Percentiles rank a stretch among this genome's conserved stretches.
These are phyloP conservation scores for Melospiza georgiana DNA, from an alignment of 2,113 vertebrate species.

Conservation along the genomic window DNA sequence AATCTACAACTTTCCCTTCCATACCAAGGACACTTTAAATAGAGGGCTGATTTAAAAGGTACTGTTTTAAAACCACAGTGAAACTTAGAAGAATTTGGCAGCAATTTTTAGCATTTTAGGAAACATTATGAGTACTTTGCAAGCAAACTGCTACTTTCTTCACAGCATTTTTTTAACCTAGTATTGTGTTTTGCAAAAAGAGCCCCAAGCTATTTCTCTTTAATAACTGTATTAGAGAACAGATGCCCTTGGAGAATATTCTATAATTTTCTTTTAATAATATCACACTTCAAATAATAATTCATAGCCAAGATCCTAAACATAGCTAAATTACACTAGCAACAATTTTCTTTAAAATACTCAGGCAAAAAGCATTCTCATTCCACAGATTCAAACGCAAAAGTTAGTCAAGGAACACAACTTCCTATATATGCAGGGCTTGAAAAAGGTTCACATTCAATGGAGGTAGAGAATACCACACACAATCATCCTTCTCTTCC, in stretches of 20 bases:
- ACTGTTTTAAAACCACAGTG: neutral
- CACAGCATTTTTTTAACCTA: neutral
- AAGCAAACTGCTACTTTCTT: neutral
- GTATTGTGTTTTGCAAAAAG: neutral
- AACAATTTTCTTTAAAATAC: neutral
- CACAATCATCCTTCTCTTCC: neutral
- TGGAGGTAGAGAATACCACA: fast-evolving
- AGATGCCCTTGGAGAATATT: neutral
- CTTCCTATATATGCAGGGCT: neutral
- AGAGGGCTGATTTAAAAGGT: neutral
- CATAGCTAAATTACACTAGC: neutral
- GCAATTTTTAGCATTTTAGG: neutral
- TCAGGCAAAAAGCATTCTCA: neutral
- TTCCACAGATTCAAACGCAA: neutral
- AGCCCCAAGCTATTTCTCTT: neutral
- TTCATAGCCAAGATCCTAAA: neutral
- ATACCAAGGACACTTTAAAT: neutral
- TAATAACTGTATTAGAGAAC: neutral
- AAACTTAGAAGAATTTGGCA: neutral
- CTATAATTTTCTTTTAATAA: neutral
- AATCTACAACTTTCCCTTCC: neutral
- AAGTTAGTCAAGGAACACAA: neutral
- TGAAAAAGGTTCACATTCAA: neutral
- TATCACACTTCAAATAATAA: neutral
- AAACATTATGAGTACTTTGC: neutral